These are phyloP conservation scores for Triops cancriformis DNA, from an alignment of 1,140 invertebrate genomes.

Conservation along the genomic window DNA sequence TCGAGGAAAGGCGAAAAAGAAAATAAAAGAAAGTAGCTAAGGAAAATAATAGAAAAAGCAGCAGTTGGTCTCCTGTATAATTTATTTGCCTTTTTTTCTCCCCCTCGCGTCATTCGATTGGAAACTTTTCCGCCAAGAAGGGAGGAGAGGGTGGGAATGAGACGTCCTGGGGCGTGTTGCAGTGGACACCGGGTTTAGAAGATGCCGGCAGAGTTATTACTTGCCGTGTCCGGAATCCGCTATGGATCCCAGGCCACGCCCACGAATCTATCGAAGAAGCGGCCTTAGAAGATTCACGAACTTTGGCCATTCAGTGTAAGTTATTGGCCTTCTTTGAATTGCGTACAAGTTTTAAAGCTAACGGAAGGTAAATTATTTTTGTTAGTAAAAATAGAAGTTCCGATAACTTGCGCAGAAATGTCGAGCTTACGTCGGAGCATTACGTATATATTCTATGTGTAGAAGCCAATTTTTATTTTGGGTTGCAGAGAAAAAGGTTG, in stretches of 20 bases:
- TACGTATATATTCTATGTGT: too few relatives aligned
- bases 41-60: neutral
- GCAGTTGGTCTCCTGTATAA: neutral
- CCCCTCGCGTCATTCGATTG: neutral
- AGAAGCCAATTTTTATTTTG: too few relatives aligned
- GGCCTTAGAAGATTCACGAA: neutral
- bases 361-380: too few relatives aligned
- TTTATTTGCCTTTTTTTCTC: neutral
- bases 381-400: too few relatives aligned
- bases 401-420: too few relatives aligned
- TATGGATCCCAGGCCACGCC: neutral
- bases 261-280: neutral
- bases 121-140: neutral
- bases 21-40: neutral
- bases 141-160: slow-evolving; percentile 2
- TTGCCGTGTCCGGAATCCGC: slow-evolving; percentile 12
- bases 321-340: neutral
- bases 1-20: neutral
- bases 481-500: too few relatives aligned
- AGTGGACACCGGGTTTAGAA: neutral
- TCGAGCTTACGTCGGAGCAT: too few relatives aligned
- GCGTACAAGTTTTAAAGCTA: too few relatives aligned
- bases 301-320: slow-evolving; percentile 4
- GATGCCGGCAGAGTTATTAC: neutral
- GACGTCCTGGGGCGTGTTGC: slow-evolving; percentile 11